Base-by-base conservation (phyloP, 2,888 invertebrate species). In the Lapara coniferarum region DNA sequence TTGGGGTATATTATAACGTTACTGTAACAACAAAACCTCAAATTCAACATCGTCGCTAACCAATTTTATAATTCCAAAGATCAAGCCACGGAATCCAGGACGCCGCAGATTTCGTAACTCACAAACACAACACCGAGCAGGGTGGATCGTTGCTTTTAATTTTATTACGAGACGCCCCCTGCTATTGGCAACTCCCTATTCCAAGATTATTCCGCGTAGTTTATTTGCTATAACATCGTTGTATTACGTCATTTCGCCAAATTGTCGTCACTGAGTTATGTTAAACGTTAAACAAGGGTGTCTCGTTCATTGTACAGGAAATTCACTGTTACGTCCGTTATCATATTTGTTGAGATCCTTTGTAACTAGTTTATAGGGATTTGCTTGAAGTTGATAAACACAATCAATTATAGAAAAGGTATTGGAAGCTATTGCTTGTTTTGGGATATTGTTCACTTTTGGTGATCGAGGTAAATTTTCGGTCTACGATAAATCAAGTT, bases 61-160 rank as follows among this genome's bases (percentile, higher is more conserved):
- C 55, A 25, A 55, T 16, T n/a, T 7, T n/a, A 53, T n/a, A 55
- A 6, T 55, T 10, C 19, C 55, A 19, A 19, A 55, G 19, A 55
- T 55, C 19, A 55, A 55, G 19, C 46, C 49, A 63, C 46, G 19
- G 2, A 19, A 49, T 37, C 59, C 16, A 19, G 12, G 16, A 13
- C 16, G 49, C 5, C 16, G 16, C 63, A 49, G 13, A 46, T 70
- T 67, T 71, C 66, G 68, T 72, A 72, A 74, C 73, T 69, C 71
- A 72, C 69, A 74, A 76, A 73, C 73, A 77, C 74, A 75, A 73
- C 69, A 72, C 57, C 66, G 53, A 67, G 66, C 67, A 25, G 57
- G 37, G 52, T 66, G 70, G 68, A 72, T 73, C 75, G 77, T 75
- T 75, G 72, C 72, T 67, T 74, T 78, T 77, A 78, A 79, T 79